Conservation (phyloP, 2,888 invertebrate species). For the Nebria salina region DNA sequence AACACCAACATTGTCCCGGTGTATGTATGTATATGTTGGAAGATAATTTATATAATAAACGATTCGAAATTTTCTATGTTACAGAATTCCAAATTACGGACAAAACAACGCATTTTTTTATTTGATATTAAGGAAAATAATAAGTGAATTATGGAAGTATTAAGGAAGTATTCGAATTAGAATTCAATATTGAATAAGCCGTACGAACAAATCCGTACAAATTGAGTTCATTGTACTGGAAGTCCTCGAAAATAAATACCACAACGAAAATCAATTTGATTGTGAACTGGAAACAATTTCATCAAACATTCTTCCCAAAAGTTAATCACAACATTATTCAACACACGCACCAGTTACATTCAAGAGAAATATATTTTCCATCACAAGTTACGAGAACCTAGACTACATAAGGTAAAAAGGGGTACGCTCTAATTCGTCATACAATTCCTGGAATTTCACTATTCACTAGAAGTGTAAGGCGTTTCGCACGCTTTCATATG, state of each 20-base stretch:
- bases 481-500: neutral
- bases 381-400: neutral
- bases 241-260: neutral
- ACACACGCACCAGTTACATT: neutral
- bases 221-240: neutral
- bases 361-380: neutral
- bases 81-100: too few species aligned
- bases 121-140: neutral
- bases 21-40: too few species aligned
- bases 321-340: neutral
- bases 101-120: too few species aligned
- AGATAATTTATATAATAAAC: too few species aligned
- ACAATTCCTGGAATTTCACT: slow-evolving; percentile 37
- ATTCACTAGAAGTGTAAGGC: slow-evolving; percentile 7
- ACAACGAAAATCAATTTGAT: neutral
- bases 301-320: neutral
- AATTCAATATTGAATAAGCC: neutral
- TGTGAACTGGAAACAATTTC: neutral
- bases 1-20: too few species aligned
- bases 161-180: neutral
- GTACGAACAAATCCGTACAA: neutral
- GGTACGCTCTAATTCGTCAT: slow-evolving; percentile 32
- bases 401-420: neutral
- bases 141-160: neutral
- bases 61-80: too few species aligned